Evolutionary conservation across 1,140 invertebrate genomes (phyloP).

Genomic region (Ceratoteleas bidentatus): DNA sequence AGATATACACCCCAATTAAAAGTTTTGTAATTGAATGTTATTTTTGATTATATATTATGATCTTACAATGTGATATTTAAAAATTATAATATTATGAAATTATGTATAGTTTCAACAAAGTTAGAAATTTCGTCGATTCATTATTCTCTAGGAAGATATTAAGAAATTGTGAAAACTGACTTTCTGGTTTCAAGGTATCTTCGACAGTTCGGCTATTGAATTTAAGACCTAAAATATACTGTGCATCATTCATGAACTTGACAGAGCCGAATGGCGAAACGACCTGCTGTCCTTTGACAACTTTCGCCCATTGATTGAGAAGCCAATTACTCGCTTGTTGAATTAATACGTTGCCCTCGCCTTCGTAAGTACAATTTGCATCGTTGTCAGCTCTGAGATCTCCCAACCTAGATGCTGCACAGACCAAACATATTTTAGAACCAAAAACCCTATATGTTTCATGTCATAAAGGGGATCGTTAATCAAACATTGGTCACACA

Average conservation of each 20-base stretch:
- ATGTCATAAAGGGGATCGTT: neutral
- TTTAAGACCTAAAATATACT: constrained; percentile 80
- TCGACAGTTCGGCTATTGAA: constrained; percentile 79
- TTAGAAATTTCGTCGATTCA: constrained; percentile 22
- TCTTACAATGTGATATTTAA: too few relatives aligned
- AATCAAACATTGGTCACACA: too few relatives aligned
- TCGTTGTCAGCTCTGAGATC: constrained; percentile 92
- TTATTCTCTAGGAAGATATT: neutral
- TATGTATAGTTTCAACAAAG: too few relatives aligned
- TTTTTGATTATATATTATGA: too few relatives aligned
- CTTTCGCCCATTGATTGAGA: constrained; percentile 84
- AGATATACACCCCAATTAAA: too few relatives aligned
- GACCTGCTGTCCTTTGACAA: constrained; percentile 77
- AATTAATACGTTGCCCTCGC: constrained; percentile 96
- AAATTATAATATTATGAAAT: too few relatives aligned
- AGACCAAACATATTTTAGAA: too few relatives aligned
- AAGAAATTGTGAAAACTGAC: constrained; percentile 79
- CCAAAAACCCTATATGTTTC: constrained; percentile 8
- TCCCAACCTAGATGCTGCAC: constrained; percentile 49
- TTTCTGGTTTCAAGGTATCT: constrained; percentile 80
- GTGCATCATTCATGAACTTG: constrained; percentile 83
- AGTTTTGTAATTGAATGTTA: too few relatives aligned
- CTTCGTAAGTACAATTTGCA: constrained; percentile 96
- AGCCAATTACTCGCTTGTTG: constrained; percentile 97
- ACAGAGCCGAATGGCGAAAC: constrained; percentile 85